phyloP scores from a whole-genome alignment of 1,140 invertebrate species.

The Steinernema khuongi region DNA sequence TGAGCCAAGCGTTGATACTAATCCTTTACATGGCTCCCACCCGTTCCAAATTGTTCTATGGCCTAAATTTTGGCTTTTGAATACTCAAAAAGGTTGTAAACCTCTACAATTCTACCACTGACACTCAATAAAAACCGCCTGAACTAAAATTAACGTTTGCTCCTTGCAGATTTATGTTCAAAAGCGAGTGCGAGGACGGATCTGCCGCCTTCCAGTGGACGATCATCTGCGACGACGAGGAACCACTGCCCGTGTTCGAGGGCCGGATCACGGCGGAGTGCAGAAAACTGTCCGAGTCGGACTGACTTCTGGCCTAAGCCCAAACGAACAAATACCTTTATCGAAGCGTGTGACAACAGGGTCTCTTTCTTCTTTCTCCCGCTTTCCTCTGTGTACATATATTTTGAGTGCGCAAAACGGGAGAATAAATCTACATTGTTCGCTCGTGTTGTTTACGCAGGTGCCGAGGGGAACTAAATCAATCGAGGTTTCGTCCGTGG shows the following conservation, averaged over 20 bases:
- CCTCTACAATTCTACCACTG: not conserved
- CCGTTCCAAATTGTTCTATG: not conserved
- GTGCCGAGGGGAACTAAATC: too few species aligned
- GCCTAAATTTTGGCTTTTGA: not conserved
- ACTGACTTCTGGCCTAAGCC: not conserved
- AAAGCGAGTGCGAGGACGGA: constrained; percentile 24
- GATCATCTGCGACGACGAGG: constrained; percentile 12
- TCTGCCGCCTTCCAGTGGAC: constrained; percentile 17
- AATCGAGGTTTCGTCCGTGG: not conserved
- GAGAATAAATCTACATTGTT: constrained; percentile 3
- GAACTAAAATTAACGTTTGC: not conserved
- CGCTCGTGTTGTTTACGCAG: not conserved
- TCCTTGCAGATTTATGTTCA: constrained; percentile 23
- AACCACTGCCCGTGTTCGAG: constrained; percentile 5
- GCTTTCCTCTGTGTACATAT: not conserved
- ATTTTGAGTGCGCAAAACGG: not conserved
- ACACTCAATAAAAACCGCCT: not conserved
- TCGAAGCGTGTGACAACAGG: constrained; percentile 15
- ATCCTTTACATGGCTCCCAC: not conserved
- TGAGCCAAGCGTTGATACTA: not conserved
- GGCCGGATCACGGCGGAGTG: constrained; percentile 19
- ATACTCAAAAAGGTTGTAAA: not conserved
- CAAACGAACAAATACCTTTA: not conserved
- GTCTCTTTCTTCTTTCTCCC: not conserved
- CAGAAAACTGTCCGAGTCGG: constrained; percentile 11